Conservation (phyloP, 2,888 invertebrate species). For the Encarsia formosa region DNA sequence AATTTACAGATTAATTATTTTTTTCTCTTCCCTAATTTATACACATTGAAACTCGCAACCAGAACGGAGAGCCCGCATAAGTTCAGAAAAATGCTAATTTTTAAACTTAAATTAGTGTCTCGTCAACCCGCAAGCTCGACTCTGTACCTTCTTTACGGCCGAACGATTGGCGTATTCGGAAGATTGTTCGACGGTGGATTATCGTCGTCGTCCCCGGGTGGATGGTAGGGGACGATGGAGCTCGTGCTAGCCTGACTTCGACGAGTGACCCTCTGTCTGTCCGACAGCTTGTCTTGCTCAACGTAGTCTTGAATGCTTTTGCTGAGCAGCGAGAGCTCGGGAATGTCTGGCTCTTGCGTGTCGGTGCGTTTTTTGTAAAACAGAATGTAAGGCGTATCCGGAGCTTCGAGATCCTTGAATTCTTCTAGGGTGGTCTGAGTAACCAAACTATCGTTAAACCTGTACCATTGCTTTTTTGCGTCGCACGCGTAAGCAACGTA, state of each 20-base stretch:
- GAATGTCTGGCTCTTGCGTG: conserved; percentile 39
- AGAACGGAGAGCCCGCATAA: background rate
- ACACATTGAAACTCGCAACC: background rate
- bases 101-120: conserved; percentile 1
- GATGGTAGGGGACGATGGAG: conserved; percentile 9
- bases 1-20: too few species aligned
- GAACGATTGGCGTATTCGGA: conserved; percentile 50
- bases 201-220: conserved; percentile 38
- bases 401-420: conserved; percentile 61
- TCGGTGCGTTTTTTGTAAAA: conserved; percentile 59
- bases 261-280: conserved; percentile 39
- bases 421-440: conserved; percentile 59
- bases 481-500: conserved; percentile 81
- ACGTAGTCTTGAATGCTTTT: conserved; percentile 42
- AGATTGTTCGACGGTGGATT: conserved; percentile 57
- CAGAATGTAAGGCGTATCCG: conserved; percentile 79
- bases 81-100: background rate
- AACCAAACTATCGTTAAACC: conserved; percentile 78
- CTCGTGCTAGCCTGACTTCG: conserved; percentile 27
- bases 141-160: conserved; percentile 26
- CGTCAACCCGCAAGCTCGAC: conserved; percentile 12
- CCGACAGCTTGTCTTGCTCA: conserved; percentile 37
- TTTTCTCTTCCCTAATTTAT: too few species aligned
- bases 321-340: conserved; percentile 37
- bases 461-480: conserved; percentile 65